phyloP scores from a whole-genome alignment of 2,888 invertebrate genomes.

The Agonum fuliginosum region DNA sequence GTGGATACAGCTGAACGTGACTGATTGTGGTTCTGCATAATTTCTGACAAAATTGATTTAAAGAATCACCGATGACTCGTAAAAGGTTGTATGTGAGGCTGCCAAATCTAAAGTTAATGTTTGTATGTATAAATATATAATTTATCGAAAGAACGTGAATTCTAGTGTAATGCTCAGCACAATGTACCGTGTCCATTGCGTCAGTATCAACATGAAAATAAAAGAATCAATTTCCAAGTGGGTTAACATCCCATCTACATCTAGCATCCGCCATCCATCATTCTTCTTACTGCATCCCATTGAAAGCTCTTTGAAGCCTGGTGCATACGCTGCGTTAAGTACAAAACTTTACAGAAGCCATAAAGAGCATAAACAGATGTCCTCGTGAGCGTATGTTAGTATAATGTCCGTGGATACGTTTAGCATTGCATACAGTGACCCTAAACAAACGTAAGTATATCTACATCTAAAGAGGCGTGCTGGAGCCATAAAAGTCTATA shows the following conservation, averaged over 20 bases:
- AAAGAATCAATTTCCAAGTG: constrained; percentile 9
- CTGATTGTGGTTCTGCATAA: no score
- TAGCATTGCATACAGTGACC: constrained; percentile 56
- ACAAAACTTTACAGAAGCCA: constrained; percentile 4
- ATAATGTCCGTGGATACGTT: constrained; percentile 29
- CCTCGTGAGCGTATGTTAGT: constrained; percentile 23
- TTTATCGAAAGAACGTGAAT: no score
- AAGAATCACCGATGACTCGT: no score
- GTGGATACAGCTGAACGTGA: no score
- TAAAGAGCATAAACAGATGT: constrained; percentile 39
- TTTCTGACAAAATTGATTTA: no score
- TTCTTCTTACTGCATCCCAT: neutral
- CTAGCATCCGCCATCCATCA: constrained; percentile 5
- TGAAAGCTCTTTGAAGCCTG: neutral
- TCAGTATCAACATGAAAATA: neutral
- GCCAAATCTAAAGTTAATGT: no score
- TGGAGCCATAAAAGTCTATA: constrained; percentile 62
- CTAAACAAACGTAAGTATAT: constrained; percentile 58
- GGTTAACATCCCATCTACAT: constrained; percentile 10
- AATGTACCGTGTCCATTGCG: no score
- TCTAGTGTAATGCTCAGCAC: no score
- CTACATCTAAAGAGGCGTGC: constrained; percentile 60
- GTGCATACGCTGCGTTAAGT: constrained; percentile 20
- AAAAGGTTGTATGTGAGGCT: no score
- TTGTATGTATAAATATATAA: no score